Evolutionary conservation across 2,113 vertebrate species (phyloP).

Genomic region (Physeter macrocephalus): DNA sequence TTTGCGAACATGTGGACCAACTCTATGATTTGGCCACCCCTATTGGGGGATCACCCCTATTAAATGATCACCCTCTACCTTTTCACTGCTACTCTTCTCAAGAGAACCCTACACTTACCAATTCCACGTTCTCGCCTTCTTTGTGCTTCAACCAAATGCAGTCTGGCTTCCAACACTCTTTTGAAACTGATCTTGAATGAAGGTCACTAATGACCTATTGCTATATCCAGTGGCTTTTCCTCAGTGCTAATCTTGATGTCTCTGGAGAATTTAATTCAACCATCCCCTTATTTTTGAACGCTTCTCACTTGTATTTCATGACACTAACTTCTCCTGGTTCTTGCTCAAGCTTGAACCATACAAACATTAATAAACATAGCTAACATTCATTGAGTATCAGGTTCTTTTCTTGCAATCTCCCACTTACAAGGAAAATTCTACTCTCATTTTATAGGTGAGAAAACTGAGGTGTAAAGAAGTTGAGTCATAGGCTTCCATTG

Average conservation of each 20-base stretch:
- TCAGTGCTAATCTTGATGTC: slow-evolving; percentile 2
- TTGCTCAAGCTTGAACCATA: neutral
- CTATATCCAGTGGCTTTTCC: slow-evolving; percentile 18
- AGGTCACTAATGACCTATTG: neutral
- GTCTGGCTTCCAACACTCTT: neutral
- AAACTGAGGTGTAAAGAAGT: neutral
- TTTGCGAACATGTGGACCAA: neutral
- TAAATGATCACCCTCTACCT: neutral
- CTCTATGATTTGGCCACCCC: neutral
- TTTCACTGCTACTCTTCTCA: neutral
- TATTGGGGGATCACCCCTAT: neutral
- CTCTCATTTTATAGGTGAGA: neutral
- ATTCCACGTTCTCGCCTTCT: neutral
- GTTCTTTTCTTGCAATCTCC: neutral
- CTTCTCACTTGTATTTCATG: neutral
- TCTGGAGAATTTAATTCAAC: slow-evolving; percentile 24
- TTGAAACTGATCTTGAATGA: slow-evolving; percentile 9
- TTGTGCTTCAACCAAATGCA: neutral
- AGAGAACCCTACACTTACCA: neutral
- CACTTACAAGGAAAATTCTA: neutral
- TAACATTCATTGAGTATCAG: neutral
- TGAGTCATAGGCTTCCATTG: neutral
- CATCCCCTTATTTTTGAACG: neutral
- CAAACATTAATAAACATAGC: slow-evolving; percentile 9
- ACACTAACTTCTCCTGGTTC: neutral